Base-by-base conservation (phyloP, 92 coral and sea anemone species). In the Epizoanthus ramosus region DNA sequence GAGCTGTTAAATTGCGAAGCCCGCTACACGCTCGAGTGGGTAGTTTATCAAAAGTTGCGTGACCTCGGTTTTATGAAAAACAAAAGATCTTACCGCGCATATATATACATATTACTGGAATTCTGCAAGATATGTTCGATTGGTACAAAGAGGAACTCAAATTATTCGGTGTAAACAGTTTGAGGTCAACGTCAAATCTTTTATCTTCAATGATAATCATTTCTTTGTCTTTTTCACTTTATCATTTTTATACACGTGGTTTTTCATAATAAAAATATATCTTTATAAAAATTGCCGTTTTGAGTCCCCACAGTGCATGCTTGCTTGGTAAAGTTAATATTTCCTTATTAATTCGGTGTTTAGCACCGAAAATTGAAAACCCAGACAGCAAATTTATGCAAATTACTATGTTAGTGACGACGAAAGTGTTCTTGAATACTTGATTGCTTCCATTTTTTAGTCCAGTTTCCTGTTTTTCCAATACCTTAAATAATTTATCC, bases 101-200 rank as follows among this genome's bases (percentile, higher is more conserved):
- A 28, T 28, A 28, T 28, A 28, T 28, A 37, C 3, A 37, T 37
- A n/a, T n/a, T n/a, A n/a, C n/a, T n/a, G n/a, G n/a, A n/a, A n/a
- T 37, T 37, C 43, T 37, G 5, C 43, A 6, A 37, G 6, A 37
- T 37, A 37, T 28, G 31, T 37, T 37, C 5, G 3, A 37, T 3
- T 37, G 6, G 43, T 25, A 23, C 67, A 60, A 39, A 39, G 39
- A 14, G 57, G 37, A 59, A 60, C 57, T 58, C 6, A 13, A 77
- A 60, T 39, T 60, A 60, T 19, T 22, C 59, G 5, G 18, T 61
- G 82, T 77, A 41, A 61, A 77, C 41, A 61, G 18, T 70, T 41
- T 6, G 28, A 25, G 28, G 54, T 75, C 45, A 53, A 50, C 54
- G 61, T 77, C 39, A 45, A 22, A 60, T 61, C 50, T 39, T 33